phyloP scores from a whole-genome alignment of 2,888 invertebrate species.

The Heliconius charithonia region DNA sequence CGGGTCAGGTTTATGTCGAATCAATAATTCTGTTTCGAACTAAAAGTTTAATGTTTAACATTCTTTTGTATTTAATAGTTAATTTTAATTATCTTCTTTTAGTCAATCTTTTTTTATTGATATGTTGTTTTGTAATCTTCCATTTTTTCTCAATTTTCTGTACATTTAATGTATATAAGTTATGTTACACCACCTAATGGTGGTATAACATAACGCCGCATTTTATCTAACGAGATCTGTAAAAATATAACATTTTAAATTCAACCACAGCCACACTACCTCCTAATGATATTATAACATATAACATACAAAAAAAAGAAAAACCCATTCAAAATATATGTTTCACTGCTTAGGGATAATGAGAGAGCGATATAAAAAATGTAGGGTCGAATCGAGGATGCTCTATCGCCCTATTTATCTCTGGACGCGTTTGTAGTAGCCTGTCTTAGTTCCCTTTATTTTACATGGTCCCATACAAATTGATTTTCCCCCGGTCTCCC shows the following conservation, averaged over 20 bases:
- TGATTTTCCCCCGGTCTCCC: constrained; percentile 33
- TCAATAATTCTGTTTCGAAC: constrained; percentile 10
- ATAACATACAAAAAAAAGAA: constrained; percentile 2
- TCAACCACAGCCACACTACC: no score
- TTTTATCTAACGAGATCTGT: no score
- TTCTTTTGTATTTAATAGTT: neutral
- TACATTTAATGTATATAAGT: neutral
- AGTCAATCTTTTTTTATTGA: no score
- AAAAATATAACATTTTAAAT: no score
- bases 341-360: constrained; percentile 23
- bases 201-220: no score
- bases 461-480: constrained; percentile 38
- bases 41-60: constrained; percentile 1
- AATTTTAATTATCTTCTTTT: no score
- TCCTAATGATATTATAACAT: neutral
- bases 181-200: neutral
- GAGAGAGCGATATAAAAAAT: constrained; percentile 42
- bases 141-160: no score
- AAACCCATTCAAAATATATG: constrained; percentile 18
- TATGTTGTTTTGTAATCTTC: no score
- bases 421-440: constrained; percentile 32
- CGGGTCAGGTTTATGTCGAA: constrained; percentile 22
- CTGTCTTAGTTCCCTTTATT: constrained; percentile 34
- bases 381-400: constrained; percentile 37
- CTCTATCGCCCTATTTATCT: constrained; percentile 37